Conservation (phyloP, 2,888 invertebrate genomes). For the Taphrorychus bicolor region DNA sequence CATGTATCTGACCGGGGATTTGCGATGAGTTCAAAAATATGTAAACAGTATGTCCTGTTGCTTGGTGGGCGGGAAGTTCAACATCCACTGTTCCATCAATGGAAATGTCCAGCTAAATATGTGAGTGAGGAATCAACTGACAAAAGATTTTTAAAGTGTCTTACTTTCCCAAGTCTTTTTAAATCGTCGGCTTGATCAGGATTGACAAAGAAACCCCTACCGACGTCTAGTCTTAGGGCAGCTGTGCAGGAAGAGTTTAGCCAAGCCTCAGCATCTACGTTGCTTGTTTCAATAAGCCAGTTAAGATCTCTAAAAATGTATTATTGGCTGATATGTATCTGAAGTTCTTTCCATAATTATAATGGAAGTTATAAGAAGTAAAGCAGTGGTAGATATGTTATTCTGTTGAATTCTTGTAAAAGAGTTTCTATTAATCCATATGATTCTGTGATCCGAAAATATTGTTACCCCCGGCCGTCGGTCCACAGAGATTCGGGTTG, state of each 20-base stretch:
- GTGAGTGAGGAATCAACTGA: too few species aligned
- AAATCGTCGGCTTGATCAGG: constrained; percentile 60
- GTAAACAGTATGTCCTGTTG: constrained; percentile 54
- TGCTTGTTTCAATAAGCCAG: constrained; percentile 59
- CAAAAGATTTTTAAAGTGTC: background rate
- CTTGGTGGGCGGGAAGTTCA: constrained; percentile 58
- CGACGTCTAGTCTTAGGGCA: constrained; percentile 54
- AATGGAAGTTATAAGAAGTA: too few species aligned
- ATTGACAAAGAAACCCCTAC: constrained; percentile 59
- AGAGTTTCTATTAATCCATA: too few species aligned
- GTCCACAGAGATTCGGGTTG: too few species aligned
- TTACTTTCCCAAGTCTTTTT: constrained; percentile 52
- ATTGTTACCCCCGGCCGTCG: too few species aligned
- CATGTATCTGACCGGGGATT: constrained; percentile 50
- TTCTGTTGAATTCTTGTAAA: too few species aligned
- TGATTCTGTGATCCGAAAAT: too few species aligned
- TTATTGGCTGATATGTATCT: too few species aligned
- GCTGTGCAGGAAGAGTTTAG: constrained; percentile 52
- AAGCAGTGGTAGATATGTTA: too few species aligned
- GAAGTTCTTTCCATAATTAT: too few species aligned
- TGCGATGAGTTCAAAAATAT: constrained; percentile 52
- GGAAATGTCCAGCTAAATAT: constrained; percentile 51
- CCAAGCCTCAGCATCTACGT: constrained; percentile 44
- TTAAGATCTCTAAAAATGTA: constrained; percentile 56
- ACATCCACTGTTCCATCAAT: constrained; percentile 58